Base-by-base conservation (phyloP, 1,140 invertebrate genomes). In the Meloidogyne exigua region DNA sequence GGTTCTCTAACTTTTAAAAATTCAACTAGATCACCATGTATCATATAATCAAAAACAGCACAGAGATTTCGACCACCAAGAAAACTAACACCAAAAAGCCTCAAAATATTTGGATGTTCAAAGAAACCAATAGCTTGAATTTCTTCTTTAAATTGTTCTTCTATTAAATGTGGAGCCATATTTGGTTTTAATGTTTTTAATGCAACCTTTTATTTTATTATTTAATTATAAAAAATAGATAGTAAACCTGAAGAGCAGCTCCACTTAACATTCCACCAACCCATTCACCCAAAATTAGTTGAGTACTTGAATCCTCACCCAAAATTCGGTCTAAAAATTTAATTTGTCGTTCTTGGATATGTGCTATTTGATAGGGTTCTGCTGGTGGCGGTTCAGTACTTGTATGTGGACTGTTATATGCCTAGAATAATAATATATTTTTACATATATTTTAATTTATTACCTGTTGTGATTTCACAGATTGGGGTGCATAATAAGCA, bases 71-170 rank as follows among this genome's bases (percentile, higher is more conserved):
- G 10, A 25, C 66, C 72, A 25, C 70, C 67, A 9, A 82, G 32
- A 71, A 83, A 82, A 32, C 68, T 63, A 25, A 93, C 92, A 3
- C 93, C 94, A 49, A 96, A 87, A 11, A 96, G 93, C 26, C 93
- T 90, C 7, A 93, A 92, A 72, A 96, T 92, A 88, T 95, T 93
- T 0, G 91, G 91, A 85, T 95, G 93, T 77, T 93, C 92, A 28
- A 96, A 88, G 9, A 92, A 92, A 1, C 93, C 93, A 83, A 96
- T 89, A 67, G 94, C 93, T 81, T 92, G 91, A 0, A 95, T 92
- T 88, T 96, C 94, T 66, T 93, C 91, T 84, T 93, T 92, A 87
- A 96, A 95, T 84, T 95, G 93, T 57, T 80, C 83, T 13, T 39
- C 39, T 49, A 81, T 85, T 92, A 90, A 89, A 93, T 95, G 88